Evolutionary conservation across 2,113 vertebrate genomes (phyloP).

Genomic region (Nansenia antarctica): DNA sequence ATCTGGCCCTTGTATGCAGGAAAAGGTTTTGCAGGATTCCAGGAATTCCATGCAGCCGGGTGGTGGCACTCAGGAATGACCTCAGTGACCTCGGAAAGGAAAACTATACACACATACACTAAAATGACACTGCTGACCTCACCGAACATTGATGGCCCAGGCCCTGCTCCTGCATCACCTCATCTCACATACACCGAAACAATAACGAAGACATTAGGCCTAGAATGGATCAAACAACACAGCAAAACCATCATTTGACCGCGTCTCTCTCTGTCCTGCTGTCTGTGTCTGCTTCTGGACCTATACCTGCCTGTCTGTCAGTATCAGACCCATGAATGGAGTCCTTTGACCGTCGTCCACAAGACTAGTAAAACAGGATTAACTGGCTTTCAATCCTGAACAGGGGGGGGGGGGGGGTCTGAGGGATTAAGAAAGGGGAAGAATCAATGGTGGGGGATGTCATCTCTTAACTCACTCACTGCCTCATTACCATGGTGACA

Average conservation of each 20-base stretch:
- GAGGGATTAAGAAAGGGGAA: neutral
- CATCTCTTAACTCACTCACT: neutral
- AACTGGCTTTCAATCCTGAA: neutral
- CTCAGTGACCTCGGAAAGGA: neutral
- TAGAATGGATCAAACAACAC: too few relatives aligned
- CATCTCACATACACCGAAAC: too few relatives aligned
- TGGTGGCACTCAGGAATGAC: too few relatives aligned
- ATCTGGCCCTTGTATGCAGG: neutral
- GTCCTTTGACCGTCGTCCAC: neutral
- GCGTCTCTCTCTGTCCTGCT: too few relatives aligned
- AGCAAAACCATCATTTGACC: too few relatives aligned
- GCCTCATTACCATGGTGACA: too few relatives aligned
- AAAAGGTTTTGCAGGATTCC: neutral
- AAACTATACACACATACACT: too few relatives aligned
- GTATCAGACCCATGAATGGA: neutral
- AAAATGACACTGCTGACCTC: too few relatives aligned
- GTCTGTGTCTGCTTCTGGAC: neutral
- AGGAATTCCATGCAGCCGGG: too few relatives aligned
- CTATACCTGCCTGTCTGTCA: neutral
- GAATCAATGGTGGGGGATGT: neutral
- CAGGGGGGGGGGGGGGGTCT: neutral
- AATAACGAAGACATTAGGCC: too few relatives aligned
- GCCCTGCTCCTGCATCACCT: too few relatives aligned
- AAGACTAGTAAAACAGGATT: neutral
- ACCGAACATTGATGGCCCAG: too few relatives aligned